Evolutionary conservation across 2,113 vertebrate genomes (phyloP).

Genomic region (Bucco capensis): DNA sequence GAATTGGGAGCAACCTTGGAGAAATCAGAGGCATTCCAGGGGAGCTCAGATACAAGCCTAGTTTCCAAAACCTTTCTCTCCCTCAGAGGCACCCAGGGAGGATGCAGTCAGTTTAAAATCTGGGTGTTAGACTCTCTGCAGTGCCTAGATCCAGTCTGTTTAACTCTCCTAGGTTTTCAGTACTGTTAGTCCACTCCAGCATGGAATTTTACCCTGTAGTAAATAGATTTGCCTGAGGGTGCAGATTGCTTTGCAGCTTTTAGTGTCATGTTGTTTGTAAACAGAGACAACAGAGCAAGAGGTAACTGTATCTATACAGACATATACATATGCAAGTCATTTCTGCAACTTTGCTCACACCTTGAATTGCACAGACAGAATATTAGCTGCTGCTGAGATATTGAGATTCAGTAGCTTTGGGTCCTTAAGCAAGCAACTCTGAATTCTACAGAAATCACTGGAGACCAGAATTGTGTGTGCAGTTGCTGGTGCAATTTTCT

Average conservation of each 20-base stretch:
- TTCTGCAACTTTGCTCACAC: not conserved
- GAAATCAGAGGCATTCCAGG: not conserved
- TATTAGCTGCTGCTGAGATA: not conserved
- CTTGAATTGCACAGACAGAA: not conserved
- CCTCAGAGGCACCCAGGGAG: not conserved
- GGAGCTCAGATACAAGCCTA: not conserved
- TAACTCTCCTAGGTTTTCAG: not conserved
- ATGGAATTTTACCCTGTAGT: not conserved
- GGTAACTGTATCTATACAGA: not conserved
- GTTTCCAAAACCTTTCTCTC: not conserved
- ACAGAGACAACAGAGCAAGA: not conserved
- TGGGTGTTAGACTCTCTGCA: not conserved
- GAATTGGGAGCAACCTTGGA: not conserved
- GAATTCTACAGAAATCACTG: constrained; percentile 1
- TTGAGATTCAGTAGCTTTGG: not conserved
- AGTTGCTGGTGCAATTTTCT: constrained; percentile 39
- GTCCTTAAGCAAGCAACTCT: not conserved
- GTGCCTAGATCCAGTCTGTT: not conserved
- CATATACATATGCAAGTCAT: not conserved
- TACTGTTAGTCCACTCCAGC: not conserved
- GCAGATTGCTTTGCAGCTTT: not conserved
- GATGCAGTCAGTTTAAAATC: not conserved
- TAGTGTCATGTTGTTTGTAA: not conserved
- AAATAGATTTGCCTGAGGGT: not conserved
- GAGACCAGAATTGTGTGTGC: not conserved